These are phyloP conservation scores for Labia minor DNA, from an alignment of 2,888 invertebrate species.

Conservation along the genomic window DNA sequence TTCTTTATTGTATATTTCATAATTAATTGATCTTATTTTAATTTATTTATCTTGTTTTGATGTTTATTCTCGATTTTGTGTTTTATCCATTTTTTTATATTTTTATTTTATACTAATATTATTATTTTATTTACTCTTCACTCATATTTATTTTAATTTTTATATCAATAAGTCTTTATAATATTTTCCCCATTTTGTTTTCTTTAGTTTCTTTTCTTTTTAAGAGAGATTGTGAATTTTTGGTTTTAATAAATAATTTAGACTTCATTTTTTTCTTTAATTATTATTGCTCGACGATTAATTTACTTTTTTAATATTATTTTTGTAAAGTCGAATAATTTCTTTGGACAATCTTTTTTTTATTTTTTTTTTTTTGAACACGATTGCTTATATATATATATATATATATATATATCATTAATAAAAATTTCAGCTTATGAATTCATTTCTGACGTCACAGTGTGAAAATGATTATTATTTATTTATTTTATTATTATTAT, in stretches of 20 bases:
- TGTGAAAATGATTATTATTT: too few species aligned
- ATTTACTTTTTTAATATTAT: neutral
- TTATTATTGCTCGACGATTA: constrained; percentile 13
- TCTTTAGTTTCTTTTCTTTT: too few species aligned
- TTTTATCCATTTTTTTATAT: too few species aligned
- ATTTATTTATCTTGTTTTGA: neutral
- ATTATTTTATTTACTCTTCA: neutral
- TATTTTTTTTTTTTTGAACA: neutral
- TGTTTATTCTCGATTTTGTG: too few species aligned
- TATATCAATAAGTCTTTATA: too few species aligned
- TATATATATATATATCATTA: too few species aligned
- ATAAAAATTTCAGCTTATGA: too few species aligned
- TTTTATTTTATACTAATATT: too few species aligned
- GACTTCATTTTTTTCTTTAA: neutral
- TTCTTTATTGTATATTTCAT: neutral
- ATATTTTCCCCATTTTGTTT: too few species aligned
- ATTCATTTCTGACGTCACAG: too few species aligned
- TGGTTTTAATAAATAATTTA: neutral
- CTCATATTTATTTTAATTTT: neutral
- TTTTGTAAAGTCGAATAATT: neutral
- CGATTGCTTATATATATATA: neutral
- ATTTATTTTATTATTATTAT: too few species aligned
- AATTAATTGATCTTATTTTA: neutral
- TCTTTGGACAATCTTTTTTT: neutral
- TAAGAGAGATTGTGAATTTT: neutral